phyloP scores from a whole-genome alignment of 2,888 invertebrate genomes.

The Macrosiphum euphorbiae region DNA sequence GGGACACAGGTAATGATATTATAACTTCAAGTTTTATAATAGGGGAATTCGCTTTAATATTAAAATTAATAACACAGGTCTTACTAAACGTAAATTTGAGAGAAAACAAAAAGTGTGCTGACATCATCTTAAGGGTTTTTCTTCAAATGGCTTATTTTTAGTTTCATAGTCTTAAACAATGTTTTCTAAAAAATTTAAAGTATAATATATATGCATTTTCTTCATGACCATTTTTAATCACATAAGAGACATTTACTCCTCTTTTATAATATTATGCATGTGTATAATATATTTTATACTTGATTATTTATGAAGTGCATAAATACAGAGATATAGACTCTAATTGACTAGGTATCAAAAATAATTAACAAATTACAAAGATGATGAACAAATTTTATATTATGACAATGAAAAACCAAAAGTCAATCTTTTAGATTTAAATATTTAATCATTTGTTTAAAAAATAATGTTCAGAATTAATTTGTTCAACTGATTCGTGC shows the following conservation, averaged over 20 bases:
- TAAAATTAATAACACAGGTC: no score
- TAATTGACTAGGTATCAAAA: not conserved
- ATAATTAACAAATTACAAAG: not conserved
- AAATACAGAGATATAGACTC: not conserved
- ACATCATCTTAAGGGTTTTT: not conserved
- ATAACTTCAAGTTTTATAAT: no score
- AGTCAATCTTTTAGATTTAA: not conserved
- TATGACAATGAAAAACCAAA: not conserved
- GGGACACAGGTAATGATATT: no score
- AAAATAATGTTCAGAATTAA: not conserved
- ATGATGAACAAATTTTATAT: not conserved
- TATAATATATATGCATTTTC: not conserved
- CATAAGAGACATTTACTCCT: not conserved
- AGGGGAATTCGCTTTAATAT: no score
- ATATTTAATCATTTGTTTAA: not conserved
- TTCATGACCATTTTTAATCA: not conserved
- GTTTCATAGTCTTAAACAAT: not conserved
- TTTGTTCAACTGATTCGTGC: not conserved
- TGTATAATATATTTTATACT: not conserved
- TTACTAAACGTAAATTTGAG: no score
- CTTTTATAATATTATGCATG: not conserved
- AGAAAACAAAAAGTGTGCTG: no score
- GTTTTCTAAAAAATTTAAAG: not conserved
- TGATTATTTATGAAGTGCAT: not conserved
- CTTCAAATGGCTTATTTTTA: not conserved